Base-by-base conservation (phyloP, 2,113 vertebrate species). In the Morone saxatilis region DNA sequence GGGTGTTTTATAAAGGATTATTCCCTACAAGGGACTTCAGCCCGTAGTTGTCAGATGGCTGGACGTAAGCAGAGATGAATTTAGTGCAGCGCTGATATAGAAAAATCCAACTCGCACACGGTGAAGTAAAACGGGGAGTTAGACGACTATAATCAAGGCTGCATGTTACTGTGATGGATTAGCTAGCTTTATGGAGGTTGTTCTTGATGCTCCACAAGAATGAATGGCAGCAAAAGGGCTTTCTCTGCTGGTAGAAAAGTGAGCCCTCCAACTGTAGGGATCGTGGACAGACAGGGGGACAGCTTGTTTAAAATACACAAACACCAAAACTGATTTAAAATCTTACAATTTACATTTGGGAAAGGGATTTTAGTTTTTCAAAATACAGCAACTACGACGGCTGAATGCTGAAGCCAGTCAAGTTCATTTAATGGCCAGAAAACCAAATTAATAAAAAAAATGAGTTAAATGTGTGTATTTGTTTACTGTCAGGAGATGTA, bases 151-250 rank as follows among this genome's bases (percentile, higher is more conserved):
- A 43, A 71, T 68, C 10, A 50, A 66, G 25, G 60, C 66, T 65
- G 67, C 31, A 10, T 53, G 61, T 75, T 17, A 43, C 10, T 43
- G 47, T 36, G 50, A 60, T 79, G 74, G 51, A 76, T 57, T 77
- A 66, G 13, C 22, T 48, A 14, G 65, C 76, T 85, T 62, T 70
- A 38, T 67, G n/a, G 36, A 38, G 48, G 47, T 48, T 70, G 84
- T 59, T 80, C 68, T 65, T 76, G 45, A 53, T 45, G 61, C 43
- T 61, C 19, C 63, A 20, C 4, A 40, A 20, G 31, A 75, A 68
- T 10, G 40, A 85, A 60, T 1, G 16, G 45, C 56, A 54, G 54
- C 63, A 38, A 43, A 40, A 25, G 6, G 60, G 31, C 31, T 71
- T 83, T 45, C 57, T 60, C 13, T 53, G 47, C 43, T 25, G 60